Evolutionary conservation across 2,888 invertebrate genomes (phyloP).

Genomic region (Harpalus rubripes): DNA sequence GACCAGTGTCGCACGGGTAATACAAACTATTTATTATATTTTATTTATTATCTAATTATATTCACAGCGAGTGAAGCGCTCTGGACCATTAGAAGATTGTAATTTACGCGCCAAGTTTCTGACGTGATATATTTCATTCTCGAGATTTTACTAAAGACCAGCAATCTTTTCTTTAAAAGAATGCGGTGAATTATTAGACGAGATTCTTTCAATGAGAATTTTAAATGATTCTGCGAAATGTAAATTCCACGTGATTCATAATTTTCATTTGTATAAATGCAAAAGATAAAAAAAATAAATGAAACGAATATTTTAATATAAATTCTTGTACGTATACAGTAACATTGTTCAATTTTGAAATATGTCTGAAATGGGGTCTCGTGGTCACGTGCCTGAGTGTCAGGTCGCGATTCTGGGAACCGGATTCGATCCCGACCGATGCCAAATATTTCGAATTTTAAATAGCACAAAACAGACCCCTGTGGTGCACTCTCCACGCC

Average conservation of each 20-base stretch:
- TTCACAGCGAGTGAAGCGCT: slow-evolving; percentile 29
- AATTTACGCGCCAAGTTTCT: slow-evolving; percentile 7
- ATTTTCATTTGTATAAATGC: neutral
- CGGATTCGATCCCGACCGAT: too few species aligned
- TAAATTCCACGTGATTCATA: neutral
- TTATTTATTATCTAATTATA: slow-evolving; percentile 49
- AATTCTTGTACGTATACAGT: neutral
- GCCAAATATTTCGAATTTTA: too few species aligned
- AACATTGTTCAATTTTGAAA: neutral
- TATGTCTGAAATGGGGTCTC: too few species aligned
- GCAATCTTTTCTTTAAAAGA: slow-evolving; percentile 16
- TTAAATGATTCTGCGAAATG: slow-evolving; percentile 9
- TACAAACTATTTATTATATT: slow-evolving; percentile 44
- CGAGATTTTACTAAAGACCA: slow-evolving; percentile 3
- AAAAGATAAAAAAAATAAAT: neutral
- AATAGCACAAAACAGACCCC: too few species aligned
- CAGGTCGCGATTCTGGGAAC: too few species aligned
- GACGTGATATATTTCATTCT: slow-evolving; percentile 31
- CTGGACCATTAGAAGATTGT: slow-evolving; percentile 35
- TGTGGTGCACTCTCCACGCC: too few species aligned
- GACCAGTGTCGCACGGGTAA: slow-evolving; percentile 5
- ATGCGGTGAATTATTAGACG: slow-evolving; percentile 5
- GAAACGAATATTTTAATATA: slow-evolving; percentile 1
- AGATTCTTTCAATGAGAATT: neutral
- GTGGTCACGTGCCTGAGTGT: too few species aligned